phyloP scores from a whole-genome alignment of 1,140 invertebrate species.

The Anagrus nilaparvatae region DNA sequence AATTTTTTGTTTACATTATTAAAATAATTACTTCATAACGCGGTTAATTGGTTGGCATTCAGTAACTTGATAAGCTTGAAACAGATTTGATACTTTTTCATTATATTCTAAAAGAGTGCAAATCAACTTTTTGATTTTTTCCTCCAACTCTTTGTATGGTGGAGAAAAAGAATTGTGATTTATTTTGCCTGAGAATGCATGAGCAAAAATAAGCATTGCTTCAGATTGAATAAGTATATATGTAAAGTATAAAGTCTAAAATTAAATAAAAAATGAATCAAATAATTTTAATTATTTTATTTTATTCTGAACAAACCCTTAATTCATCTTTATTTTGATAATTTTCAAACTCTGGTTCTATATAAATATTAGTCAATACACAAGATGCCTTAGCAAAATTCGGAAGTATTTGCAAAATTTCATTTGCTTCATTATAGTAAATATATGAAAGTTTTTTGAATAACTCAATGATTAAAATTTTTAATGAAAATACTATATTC shows the following conservation, averaged over 20 bases:
- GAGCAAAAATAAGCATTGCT: constrained; percentile 29
- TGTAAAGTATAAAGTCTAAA: constrained; percentile 31
- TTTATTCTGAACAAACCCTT: constrained; percentile 12
- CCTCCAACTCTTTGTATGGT: constrained; percentile 20
- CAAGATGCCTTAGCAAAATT: constrained; percentile 8
- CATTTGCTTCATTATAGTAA: constrained; percentile 23
- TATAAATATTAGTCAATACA: constrained; percentile 21
- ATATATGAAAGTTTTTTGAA: constrained; percentile 23
- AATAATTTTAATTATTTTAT: constrained; percentile 4
- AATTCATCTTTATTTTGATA: constrained; percentile 7
- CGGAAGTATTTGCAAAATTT: constrained; percentile 24
- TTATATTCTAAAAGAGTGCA: constrained; percentile 13
- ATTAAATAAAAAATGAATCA: constrained; percentile 1
- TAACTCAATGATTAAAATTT: constrained; percentile 22
- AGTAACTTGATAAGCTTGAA: constrained; percentile 23
- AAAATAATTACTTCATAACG: constrained; percentile 21
- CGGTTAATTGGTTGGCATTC: constrained; percentile 19
- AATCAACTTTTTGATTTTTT: constrained; percentile 20
- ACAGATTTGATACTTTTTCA: constrained; percentile 19
- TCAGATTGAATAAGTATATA: constrained; percentile 36
- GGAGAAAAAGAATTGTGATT: constrained; percentile 14
- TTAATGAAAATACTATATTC: constrained; percentile 26
- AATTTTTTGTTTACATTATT: neutral
- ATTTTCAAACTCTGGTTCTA: constrained; percentile 22
- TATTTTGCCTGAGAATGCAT: constrained; percentile 20